Evolutionary conservation across 1,140 invertebrate species (phyloP).

Genomic region (Dreissena rostriformis): DNA sequence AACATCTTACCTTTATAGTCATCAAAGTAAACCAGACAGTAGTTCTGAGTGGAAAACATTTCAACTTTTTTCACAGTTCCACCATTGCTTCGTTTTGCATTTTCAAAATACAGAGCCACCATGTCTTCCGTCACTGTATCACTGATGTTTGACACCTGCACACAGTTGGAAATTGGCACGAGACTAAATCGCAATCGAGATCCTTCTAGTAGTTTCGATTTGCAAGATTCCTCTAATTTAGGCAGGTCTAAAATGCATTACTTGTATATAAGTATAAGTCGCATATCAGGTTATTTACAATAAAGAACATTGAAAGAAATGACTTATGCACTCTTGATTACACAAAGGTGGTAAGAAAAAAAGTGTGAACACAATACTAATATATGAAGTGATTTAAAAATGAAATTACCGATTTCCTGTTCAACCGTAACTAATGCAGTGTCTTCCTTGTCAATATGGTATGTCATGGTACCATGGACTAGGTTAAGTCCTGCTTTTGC

Average conservation of each 20-base stretch:
- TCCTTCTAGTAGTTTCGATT: conserved; percentile 16
- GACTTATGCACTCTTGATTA: too few species aligned
- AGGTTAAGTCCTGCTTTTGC: conserved; percentile 9
- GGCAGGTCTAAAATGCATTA: conserved; percentile 3
- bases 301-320: too few species aligned
- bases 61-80: conserved; percentile 38
- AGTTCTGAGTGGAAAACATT: conserved; percentile 31
- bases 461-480: not conserved
- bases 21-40: conserved; percentile 45
- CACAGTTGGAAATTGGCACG: conserved; percentile 40
- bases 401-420: not conserved
- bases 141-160: conserved; percentile 40
- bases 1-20: conserved; percentile 48
- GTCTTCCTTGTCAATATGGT: not conserved
- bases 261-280: too few species aligned
- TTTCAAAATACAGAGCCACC: conserved; percentile 54
- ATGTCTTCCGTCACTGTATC: conserved; percentile 32
- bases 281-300: too few species aligned
- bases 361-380: too few species aligned
- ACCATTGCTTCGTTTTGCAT: conserved; percentile 23
- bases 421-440: conserved; percentile 30
- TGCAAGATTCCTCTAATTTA: conserved; percentile 17
- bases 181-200: not conserved
- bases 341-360: too few species aligned
- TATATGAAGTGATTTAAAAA: too few species aligned